These are phyloP conservation scores for Adelosebastes latens DNA, from an alignment of 2,797 vertebrate species.

Conservation along the genomic window DNA sequence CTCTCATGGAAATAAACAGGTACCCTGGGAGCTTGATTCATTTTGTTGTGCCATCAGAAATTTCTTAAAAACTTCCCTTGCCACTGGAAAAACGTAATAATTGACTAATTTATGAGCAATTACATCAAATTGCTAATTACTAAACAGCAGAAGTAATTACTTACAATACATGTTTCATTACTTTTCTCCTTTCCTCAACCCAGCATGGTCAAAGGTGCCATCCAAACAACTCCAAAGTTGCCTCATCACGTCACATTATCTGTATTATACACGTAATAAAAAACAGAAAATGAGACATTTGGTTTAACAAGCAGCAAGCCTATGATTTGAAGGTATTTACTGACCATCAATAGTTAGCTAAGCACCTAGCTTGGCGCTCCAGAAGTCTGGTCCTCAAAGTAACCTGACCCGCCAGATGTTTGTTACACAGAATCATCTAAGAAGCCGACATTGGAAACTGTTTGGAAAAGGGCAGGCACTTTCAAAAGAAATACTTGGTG, in stretches of 20 bases:
- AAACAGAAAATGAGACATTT: background rate
- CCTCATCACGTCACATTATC: background rate
- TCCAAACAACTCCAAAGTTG: too few relatives aligned
- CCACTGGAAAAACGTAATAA: background rate
- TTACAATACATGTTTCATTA: background rate
- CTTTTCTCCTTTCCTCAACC: too few relatives aligned
- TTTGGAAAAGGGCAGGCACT: background rate
- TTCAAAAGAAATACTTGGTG: background rate
- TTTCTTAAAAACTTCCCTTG: background rate
- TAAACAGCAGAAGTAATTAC: background rate
- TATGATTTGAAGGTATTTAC: background rate
- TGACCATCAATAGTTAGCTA: background rate
- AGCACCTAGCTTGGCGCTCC: background rate
- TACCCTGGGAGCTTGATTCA: background rate
- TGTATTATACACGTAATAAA: background rate
- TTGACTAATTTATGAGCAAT: background rate
- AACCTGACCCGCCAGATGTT: background rate
- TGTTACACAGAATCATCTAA: background rate
- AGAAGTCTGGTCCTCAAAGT: background rate
- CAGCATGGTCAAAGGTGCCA: too few relatives aligned
- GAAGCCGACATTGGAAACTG: background rate
- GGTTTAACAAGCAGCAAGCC: background rate
- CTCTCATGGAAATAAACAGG: slow-evolving; percentile 23
- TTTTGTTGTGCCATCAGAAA: background rate
- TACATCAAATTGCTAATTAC: background rate